Base-by-base conservation (phyloP, 2,797 vertebrate genomes). In the Thalassophryne amazonica region DNA sequence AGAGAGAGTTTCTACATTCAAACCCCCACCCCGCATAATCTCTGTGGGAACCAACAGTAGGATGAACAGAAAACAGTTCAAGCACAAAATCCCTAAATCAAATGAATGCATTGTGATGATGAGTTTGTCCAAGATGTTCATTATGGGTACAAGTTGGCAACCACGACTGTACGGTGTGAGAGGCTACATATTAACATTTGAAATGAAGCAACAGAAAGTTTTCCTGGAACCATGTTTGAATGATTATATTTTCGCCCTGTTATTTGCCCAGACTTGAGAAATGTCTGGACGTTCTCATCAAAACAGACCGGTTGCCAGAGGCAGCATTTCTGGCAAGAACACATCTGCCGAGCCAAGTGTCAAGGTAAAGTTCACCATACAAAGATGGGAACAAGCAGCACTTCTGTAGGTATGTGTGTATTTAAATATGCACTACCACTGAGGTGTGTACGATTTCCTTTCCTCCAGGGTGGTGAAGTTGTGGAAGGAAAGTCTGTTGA, bases 271-370 rank as follows among this genome's bases (percentile, higher is more conserved):
- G 95, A 77, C 68, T 97, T 58, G 95, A 98, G 54, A 92, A 91
- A 42, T 98, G 95, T 87, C 83, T 98, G 76, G 95, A 98, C 24
- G 93, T 98, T 58, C 87, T 97, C 45, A 95, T 98, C 72, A 91
- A 91, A 84, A 98, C 95, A 0, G 90, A 94, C 25, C 92, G 95
- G 12, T 79, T 99, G 40, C 95, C 96, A 42, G 96, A 99, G 78
- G 96, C 96, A 19, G 95, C 96, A 9, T 98, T 98, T 69, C 87
- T 99, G 56, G 94, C 95, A 34, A 91, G 96, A 55, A 97, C 96
- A 0, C 97, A 98, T 67, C 86, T 99, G 62, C 95, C 96, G 40
- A 97, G 95, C 76, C 93, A 97, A 36, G 94, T 97, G 57, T 94
- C 97, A 51, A 94, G 96, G 81, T 88, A 70, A 41, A 22, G 17